These are phyloP conservation scores for Amia ocellicauda DNA, from an alignment of 2,113 vertebrate genomes.

Conservation along the genomic window DNA sequence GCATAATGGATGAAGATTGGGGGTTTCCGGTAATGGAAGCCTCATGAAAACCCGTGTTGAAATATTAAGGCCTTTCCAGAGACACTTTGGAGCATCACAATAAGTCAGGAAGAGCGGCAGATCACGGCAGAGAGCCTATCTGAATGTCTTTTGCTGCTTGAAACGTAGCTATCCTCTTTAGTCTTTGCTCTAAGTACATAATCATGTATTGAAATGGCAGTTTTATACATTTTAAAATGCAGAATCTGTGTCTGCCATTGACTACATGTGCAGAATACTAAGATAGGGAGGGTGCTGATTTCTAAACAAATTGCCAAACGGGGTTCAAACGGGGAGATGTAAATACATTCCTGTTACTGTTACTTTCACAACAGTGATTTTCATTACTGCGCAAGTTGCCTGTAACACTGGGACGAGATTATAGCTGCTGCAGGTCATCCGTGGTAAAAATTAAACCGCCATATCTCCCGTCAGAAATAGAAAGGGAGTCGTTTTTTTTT, in stretches of 20 bases:
- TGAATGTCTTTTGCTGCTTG: background rate
- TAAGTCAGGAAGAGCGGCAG: background rate
- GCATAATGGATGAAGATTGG: slow-evolving; percentile 1
- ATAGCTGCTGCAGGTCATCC: too few species aligned
- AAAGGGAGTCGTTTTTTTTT: too few species aligned
- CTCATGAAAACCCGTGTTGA: background rate
- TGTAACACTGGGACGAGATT: too few species aligned
- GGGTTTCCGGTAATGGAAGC: background rate
- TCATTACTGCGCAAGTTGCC: too few species aligned
- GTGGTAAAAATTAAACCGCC: too few species aligned
- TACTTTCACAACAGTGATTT: too few species aligned
- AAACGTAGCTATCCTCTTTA: background rate
- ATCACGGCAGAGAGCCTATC: background rate
- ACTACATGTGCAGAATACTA: background rate
- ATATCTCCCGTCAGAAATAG: too few species aligned
- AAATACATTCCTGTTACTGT: too few species aligned
- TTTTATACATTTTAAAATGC: slow-evolving; percentile 9
- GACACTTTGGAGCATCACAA: background rate
- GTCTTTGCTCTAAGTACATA: slow-evolving; percentile 1
- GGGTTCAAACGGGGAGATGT: too few species aligned
- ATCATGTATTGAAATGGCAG: slow-evolving; percentile 1
- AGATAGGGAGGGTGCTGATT: background rate
- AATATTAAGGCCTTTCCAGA: slow-evolving; percentile 1
- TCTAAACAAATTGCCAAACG: background rate
- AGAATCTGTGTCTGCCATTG: background rate